These are phyloP conservation scores for Shinisaurus crocodilurus DNA, from an alignment of 2,113 vertebrate species.

Conservation along the genomic window DNA sequence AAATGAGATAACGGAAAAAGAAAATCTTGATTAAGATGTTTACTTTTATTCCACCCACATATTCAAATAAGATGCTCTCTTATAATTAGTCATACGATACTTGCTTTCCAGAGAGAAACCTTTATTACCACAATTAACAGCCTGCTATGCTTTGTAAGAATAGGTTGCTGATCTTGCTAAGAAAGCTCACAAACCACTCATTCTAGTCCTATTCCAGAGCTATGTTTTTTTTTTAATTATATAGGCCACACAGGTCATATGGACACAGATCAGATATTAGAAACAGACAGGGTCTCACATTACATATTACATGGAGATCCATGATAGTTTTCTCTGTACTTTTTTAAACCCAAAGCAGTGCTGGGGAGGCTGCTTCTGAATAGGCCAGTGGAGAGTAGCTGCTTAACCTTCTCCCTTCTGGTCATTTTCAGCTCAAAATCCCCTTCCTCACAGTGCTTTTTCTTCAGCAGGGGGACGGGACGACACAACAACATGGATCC, in stretches of 20 bases:
- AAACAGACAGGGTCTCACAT: background rate
- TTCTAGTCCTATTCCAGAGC: background rate
- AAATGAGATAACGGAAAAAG: background rate
- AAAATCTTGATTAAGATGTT: background rate
- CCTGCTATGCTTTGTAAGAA: background rate
- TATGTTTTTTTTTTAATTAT: background rate
- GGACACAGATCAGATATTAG: background rate
- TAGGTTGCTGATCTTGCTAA: background rate
- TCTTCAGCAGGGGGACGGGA: background rate
- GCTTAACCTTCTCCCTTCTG: background rate
- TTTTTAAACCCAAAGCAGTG: background rate
- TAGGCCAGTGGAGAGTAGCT: background rate
- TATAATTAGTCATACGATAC: background rate
- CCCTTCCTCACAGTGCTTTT: background rate
- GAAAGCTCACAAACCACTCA: background rate
- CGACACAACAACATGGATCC: background rate
- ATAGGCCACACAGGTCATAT: background rate
- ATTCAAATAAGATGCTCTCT: background rate
- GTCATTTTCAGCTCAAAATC: background rate
- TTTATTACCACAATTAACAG: background rate
- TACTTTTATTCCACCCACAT: background rate
- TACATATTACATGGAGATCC: background rate
- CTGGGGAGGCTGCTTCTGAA: background rate
- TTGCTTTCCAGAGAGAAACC: background rate
- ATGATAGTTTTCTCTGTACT: background rate